phyloP scores from a whole-genome alignment of 2,888 invertebrate species.

The Gandaritis pyraliata region DNA sequence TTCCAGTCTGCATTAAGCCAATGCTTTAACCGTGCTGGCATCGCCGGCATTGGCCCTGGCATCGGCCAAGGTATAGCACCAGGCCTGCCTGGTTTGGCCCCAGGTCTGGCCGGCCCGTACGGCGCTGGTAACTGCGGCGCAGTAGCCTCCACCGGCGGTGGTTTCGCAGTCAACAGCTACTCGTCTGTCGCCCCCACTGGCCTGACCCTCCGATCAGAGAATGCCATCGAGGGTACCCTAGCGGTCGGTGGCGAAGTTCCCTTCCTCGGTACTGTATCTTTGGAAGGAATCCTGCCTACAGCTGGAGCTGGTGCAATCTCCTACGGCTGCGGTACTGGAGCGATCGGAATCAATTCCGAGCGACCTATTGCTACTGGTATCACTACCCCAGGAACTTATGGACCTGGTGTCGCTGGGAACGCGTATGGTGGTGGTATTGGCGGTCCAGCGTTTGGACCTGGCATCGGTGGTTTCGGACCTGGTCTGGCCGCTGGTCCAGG shows the following conservation, averaged over 20 bases:
- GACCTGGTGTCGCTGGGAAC: conserved; percentile 11
- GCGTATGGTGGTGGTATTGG: conserved; percentile 7
- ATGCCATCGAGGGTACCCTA: conserved; percentile 33
- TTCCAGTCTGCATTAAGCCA: conserved; percentile 25
- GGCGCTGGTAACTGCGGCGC: conserved; percentile 13
- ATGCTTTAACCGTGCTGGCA: conserved; percentile 11
- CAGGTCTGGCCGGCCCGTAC: conserved; percentile 17
- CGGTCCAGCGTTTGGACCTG: conserved; percentile 15
- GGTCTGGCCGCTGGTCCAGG: conserved; percentile 7
- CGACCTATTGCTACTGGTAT: conserved; percentile 20
- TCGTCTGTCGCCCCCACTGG: conserved; percentile 32
- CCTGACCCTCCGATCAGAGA: conserved; percentile 34
- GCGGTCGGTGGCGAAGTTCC: conserved; percentile 32
- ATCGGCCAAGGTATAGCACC: neutral
- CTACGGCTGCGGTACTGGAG: conserved; percentile 33
- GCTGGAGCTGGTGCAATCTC: conserved; percentile 30
- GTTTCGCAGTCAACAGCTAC: conserved; percentile 23
- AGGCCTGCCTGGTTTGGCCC: conserved; percentile 7
- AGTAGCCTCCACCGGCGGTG: conserved; percentile 22
- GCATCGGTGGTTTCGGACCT: conserved; percentile 12
- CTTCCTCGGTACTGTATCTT: conserved; percentile 32
- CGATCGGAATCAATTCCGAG: conserved; percentile 23
- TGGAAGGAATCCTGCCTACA: conserved; percentile 34
- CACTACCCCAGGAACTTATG: conserved; percentile 12
- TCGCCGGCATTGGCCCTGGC: conserved; percentile 1